Evolutionary conservation across 23 tunicate species (phyloP).

Genomic region (Styela plicata): DNA sequence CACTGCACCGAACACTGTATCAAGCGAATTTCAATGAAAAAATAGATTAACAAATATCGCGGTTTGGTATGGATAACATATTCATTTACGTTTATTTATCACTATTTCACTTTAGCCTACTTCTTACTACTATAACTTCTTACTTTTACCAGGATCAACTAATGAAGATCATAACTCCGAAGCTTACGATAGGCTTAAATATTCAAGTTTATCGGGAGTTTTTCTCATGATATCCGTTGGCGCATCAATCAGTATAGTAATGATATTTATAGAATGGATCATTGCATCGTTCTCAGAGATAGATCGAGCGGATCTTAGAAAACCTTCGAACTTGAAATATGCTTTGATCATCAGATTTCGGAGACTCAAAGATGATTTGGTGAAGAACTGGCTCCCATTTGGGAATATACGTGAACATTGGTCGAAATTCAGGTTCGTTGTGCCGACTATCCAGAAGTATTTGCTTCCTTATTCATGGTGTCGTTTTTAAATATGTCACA

Average conservation of each 20-base stretch:
- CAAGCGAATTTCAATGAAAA: too few species aligned
- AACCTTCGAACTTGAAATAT: slow-evolving; percentile 27
- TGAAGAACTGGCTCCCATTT: slow-evolving; percentile 55
- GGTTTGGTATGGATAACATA: too few species aligned
- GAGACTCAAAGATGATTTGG: slow-evolving; percentile 25
- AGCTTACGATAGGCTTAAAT: slow-evolving; percentile 24
- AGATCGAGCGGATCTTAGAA: slow-evolving; percentile 40
- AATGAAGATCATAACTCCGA: not conserved
- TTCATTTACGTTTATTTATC: too few species aligned
- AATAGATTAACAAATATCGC: too few species aligned
- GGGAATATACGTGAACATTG: not conserved
- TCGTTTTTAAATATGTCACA: too few species aligned
- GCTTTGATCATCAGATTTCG: slow-evolving; percentile 34
- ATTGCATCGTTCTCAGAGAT: slow-evolving; percentile 43
- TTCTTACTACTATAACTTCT: too few species aligned
- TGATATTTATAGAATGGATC: slow-evolving; percentile 65
- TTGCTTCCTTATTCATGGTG: too few species aligned
- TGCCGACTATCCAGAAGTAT: not conserved
- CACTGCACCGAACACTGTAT: too few species aligned
- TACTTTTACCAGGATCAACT: not conserved
- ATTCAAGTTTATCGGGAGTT: slow-evolving; percentile 50
- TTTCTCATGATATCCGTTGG: slow-evolving; percentile 49
- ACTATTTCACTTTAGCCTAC: too few species aligned
- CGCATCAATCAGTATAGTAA: slow-evolving; percentile 42
- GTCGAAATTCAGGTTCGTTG: not conserved